These are phyloP conservation scores for Volucella inflata DNA, from an alignment of 2,888 invertebrate genomes.

Conservation along the genomic window DNA sequence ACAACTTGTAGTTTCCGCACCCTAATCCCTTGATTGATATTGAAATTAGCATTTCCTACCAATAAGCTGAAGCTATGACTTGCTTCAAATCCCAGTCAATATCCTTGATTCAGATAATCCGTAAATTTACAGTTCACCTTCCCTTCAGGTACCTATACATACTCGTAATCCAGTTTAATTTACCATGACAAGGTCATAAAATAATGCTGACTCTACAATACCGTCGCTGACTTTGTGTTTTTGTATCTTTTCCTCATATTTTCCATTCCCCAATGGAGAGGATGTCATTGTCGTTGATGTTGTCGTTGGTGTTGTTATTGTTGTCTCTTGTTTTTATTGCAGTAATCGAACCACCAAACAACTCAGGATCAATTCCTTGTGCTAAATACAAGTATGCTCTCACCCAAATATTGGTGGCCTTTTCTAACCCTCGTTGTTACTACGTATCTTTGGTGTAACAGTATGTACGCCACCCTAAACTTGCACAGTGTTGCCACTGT, in stretches of 20 bases:
- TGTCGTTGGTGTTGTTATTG: slow-evolving; percentile 24
- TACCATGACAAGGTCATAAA: slow-evolving; percentile 50
- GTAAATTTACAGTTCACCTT: slow-evolving; percentile 4
- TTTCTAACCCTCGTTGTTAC: neutral
- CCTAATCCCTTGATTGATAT: too few species aligned
- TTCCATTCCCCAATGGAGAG: slow-evolving; percentile 28
- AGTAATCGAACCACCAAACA: slow-evolving; percentile 41
- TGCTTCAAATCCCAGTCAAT: too few species aligned
- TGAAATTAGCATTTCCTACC: too few species aligned
- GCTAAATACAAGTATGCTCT: slow-evolving; percentile 31
- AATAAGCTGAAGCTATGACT: too few species aligned
- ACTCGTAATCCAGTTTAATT: slow-evolving; percentile 44
- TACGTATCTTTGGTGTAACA: neutral
- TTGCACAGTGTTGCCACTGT: slow-evolving; percentile 43
- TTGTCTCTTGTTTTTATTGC: neutral
- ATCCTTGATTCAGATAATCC: too few species aligned
- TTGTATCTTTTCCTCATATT: slow-evolving; percentile 13
- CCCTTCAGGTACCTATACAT: neutral
- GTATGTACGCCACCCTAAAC: neutral
- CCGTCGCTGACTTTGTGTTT: slow-evolving; percentile 52
- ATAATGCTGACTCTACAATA: slow-evolving; percentile 25
- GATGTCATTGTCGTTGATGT: slow-evolving; percentile 16
- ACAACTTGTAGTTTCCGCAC: too few species aligned
- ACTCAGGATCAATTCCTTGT: slow-evolving; percentile 44
- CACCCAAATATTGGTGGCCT: slow-evolving; percentile 21